Base-by-base conservation (phyloP, 2,113 vertebrate genomes). In the Asarcornis scutulata region DNA sequence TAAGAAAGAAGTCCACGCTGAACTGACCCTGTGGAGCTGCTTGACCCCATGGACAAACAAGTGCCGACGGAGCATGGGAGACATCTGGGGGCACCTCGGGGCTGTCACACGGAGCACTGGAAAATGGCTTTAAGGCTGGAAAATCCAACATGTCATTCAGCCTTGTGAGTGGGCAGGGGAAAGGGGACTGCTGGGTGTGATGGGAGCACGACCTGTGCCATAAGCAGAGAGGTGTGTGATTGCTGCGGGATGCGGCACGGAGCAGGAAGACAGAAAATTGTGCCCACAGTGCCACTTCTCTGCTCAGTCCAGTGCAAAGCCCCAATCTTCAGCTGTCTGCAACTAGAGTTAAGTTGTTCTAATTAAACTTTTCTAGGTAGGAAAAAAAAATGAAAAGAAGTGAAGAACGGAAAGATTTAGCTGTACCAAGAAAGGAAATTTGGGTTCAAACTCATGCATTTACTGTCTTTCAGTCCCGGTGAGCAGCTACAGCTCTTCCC, bases 21-120 rank as follows among this genome's bases (percentile, higher is more conserved):
- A 48, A 6, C 18, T 16, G 16, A 8, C 34, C 26, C 68, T 71
- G 76, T 55, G 32, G 79, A 77, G 74, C 53, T 64, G 12, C 31
- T 48, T 22, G 86, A 66, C 13, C 48, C 79, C 11, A 0, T 2
- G 79, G 79, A 44, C 27, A 32, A 21, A 7, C 2, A 18, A 69
- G 48, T 50, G 75, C 44, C 0, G 2, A 13, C 5, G 62, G 69
- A 59, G n/a, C 56, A 7, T 3, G 40, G 58, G 2, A 2, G 38
- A 46, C 23, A 11, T 40, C 32, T 52, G 3, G 21, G 34, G 60
- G n/a, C 36, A 3, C 14, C 74, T 53, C 73, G 34, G 38, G 31
- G 62, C 9, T 59, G 56, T 7, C 72, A 16, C 62, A 10, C 4
- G n/a, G 53, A 72, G 38, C 59, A 26, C 59, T 59, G 71, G 38